Conservation (phyloP, 1,140 invertebrate species). For the Lasioglossum baleicum region DNA sequence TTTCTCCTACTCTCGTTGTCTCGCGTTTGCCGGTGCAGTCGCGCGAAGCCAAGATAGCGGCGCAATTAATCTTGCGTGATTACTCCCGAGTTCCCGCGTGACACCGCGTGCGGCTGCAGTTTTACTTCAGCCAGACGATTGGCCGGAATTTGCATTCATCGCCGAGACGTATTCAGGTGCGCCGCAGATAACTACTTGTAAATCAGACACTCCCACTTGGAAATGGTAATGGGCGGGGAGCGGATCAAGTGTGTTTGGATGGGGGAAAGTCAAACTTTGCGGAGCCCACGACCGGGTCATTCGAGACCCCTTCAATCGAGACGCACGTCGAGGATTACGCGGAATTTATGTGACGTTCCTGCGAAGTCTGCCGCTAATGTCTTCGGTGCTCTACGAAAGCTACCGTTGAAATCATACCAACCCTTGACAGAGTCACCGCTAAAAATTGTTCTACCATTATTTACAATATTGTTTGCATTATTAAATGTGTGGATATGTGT, state of each 20-base stretch:
- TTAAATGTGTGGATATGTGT: too few relatives aligned
- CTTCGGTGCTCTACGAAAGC: too few relatives aligned
- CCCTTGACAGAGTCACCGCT: too few relatives aligned
- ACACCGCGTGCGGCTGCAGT: background rate
- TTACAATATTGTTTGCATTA: too few relatives aligned
- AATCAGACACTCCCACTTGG: background rate
- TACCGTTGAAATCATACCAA: too few relatives aligned
- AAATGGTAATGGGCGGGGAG: background rate
- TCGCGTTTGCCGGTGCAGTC: background rate
- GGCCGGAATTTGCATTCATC: background rate
- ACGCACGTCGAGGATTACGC: too few relatives aligned
- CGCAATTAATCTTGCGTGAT: slow-evolving; percentile 40
- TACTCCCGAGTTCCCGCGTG: background rate
- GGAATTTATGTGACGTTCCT: too few relatives aligned
- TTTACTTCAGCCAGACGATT: background rate
- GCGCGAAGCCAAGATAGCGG: slow-evolving; percentile 12
- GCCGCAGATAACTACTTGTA: slow-evolving; percentile 13
- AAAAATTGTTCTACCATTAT: too few relatives aligned
- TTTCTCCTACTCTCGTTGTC: too few relatives aligned
- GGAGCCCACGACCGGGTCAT: too few relatives aligned
- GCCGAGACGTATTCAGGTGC: slow-evolving; percentile 1
- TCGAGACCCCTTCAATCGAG: too few relatives aligned
- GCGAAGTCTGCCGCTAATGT: too few relatives aligned
- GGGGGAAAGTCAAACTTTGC: background rate
- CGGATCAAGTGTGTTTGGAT: background rate